Evolutionary conservation across 2,113 vertebrate genomes (phyloP).

Genomic region (Vimba vimba): DNA sequence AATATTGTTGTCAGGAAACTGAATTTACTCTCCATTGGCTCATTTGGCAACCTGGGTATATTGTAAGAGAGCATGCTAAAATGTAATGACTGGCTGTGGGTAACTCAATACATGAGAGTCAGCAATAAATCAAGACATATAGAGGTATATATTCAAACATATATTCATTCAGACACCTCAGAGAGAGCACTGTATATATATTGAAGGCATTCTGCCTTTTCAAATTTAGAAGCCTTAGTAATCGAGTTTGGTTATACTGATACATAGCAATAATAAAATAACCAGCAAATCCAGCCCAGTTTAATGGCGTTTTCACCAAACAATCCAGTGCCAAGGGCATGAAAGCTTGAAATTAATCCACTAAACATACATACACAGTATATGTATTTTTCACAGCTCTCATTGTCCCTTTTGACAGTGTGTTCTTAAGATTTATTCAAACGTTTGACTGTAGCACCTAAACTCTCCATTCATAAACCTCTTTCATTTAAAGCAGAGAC

Average conservation of each 20-base stretch:
- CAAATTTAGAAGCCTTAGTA: slow-evolving; percentile 1
- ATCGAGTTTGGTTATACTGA: slow-evolving; percentile 27
- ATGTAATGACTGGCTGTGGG: neutral
- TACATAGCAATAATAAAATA: slow-evolving; percentile 20
- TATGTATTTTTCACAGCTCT: slow-evolving; percentile 18
- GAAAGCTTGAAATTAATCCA: slow-evolving; percentile 29
- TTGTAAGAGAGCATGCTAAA: neutral
- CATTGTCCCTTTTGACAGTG: neutral
- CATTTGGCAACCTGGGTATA: neutral
- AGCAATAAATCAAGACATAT: slow-evolving; percentile 24
- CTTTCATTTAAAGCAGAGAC: slow-evolving; percentile 36
- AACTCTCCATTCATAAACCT: slow-evolving; percentile 30
- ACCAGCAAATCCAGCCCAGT: slow-evolving; percentile 33
- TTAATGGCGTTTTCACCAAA: slow-evolving; percentile 2
- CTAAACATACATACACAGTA: neutral
- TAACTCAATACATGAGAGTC: slow-evolving; percentile 11
- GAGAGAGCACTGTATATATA: neutral
- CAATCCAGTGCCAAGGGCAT: neutral
- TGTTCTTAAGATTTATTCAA: slow-evolving; percentile 31
- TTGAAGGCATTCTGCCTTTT: slow-evolving; percentile 19
- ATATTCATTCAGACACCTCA: slow-evolving; percentile 25
- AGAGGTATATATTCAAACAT: neutral
- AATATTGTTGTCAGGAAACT: neutral
- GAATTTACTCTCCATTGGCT: neutral
- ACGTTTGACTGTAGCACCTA: slow-evolving; percentile 24